Evolutionary conservation across 1,140 invertebrate species (phyloP).

Genomic region (Zaprionus gabonicus): DNA sequence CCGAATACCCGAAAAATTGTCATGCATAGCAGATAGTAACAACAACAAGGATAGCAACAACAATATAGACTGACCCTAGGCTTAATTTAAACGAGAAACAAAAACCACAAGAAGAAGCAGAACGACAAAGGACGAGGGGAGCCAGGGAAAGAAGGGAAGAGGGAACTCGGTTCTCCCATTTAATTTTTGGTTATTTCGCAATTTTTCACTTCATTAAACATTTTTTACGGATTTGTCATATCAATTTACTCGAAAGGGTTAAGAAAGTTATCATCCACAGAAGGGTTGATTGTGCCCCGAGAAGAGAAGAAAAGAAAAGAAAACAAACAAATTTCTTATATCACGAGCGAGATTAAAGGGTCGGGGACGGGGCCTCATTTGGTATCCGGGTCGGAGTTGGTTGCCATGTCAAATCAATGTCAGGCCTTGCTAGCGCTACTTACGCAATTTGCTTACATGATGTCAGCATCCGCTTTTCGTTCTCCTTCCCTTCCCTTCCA

Average conservation of each 20-base stretch:
- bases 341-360: constrained; percentile 10
- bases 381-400: background rate
- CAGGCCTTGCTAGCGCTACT: constrained; percentile 48
- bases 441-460: constrained; percentile 75
- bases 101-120: constrained; percentile 23
- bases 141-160: background rate
- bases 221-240: constrained; percentile 73
- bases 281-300: constrained; percentile 72
- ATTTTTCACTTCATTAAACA: constrained; percentile 81
- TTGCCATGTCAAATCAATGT: constrained; percentile 76
- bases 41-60: constrained; percentile 22
- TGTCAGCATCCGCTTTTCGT: constrained; percentile 56
- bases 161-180: constrained; percentile 52
- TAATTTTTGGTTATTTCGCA: constrained; percentile 81
- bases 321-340: constrained; percentile 75
- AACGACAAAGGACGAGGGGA: background rate
- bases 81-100: constrained; percentile 41
- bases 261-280: constrained; percentile 43
- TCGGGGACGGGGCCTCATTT: background rate
- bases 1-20: constrained; percentile 36
- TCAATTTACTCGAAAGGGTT: constrained; percentile 76
- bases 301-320: constrained; percentile 25
- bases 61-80: constrained; percentile 31
- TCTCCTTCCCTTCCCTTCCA: background rate
- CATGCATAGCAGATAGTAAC: constrained; percentile 41